phyloP scores from a whole-genome alignment of 2,888 invertebrate genomes.

The Leptura quadrifasciata region DNA sequence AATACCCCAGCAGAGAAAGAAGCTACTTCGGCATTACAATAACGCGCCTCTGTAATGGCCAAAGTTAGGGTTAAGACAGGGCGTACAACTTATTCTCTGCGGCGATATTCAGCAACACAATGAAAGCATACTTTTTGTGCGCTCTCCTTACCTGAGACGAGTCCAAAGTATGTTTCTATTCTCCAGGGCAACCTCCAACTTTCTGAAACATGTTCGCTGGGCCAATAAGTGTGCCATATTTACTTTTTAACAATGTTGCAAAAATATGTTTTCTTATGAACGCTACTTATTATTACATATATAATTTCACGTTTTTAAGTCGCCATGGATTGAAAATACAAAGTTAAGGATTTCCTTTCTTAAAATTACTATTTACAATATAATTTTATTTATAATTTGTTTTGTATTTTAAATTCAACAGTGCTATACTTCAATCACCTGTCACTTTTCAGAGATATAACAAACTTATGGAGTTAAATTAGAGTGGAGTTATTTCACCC shows the following conservation, averaged over 20 bases:
- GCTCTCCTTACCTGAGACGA: slow-evolving; percentile 66
- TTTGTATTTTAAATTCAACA: too few relatives aligned
- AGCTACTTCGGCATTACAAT: slow-evolving; percentile 70
- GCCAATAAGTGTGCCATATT: slow-evolving; percentile 62
- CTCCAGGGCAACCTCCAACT: slow-evolving; percentile 66
- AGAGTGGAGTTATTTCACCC: too few relatives aligned
- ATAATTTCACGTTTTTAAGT: neutral
- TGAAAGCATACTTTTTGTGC: slow-evolving; percentile 69
- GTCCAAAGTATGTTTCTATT: slow-evolving; percentile 69
- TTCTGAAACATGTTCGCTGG: slow-evolving; percentile 62
- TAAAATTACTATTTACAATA: too few relatives aligned
- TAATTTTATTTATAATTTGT: too few relatives aligned
- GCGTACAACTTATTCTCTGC: slow-evolving; percentile 70
- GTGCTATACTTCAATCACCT: too few relatives aligned
- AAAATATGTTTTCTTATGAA: neutral
- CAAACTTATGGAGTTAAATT: too few relatives aligned
- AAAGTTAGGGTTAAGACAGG: slow-evolving; percentile 72
- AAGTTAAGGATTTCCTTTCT: too few relatives aligned
- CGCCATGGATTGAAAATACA: too few relatives aligned
- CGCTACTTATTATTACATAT: neutral
- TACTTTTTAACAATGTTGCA: slow-evolving; percentile 43
- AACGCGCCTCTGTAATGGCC: slow-evolving; percentile 70
- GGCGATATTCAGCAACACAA: slow-evolving; percentile 71
- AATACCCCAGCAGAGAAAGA: slow-evolving; percentile 68
- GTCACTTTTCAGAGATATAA: too few relatives aligned